phyloP scores from a whole-genome alignment of 2,113 vertebrate genomes.

The Furnarius figulus region DNA sequence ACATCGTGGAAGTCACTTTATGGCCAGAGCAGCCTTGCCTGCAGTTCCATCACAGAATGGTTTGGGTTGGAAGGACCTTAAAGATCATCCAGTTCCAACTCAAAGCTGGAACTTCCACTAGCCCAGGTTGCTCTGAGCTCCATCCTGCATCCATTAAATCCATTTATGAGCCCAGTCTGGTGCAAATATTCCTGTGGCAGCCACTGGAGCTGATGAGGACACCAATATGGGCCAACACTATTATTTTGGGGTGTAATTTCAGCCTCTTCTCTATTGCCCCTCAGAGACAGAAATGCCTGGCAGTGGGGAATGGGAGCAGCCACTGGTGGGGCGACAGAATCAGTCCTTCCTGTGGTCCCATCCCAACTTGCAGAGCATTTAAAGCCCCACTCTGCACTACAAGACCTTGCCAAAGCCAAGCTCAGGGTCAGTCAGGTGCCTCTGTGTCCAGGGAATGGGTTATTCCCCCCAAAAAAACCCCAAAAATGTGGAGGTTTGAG shows the following conservation, averaged over 20 bases:
- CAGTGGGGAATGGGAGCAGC: not conserved
- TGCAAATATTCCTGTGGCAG: not conserved
- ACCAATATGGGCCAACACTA: not conserved
- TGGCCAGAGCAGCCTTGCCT: not conserved
- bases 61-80: not conserved
- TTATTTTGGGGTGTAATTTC: not conserved
- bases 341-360: rapidly evolving
- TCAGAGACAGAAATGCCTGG: not conserved
- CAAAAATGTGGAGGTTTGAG: not conserved
- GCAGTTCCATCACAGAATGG: not conserved
- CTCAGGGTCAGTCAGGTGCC: not conserved
- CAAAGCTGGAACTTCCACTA: not conserved
- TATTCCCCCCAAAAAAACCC: not conserved
- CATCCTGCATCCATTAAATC: not conserved
- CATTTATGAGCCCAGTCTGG: not conserved
- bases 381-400: not conserved
- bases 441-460: not conserved
- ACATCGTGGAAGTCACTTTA: rapidly evolving
- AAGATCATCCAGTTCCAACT: not conserved
- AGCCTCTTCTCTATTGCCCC: not conserved
- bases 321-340: not conserved
- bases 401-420: not conserved
- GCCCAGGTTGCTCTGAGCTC: not conserved
- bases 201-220: not conserved
- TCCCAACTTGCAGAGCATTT: rapidly evolving